These are phyloP conservation scores for Rhinopithecus roxellana DNA, from an alignment of 2,113 vertebrate genomes.

Conservation along the genomic window DNA sequence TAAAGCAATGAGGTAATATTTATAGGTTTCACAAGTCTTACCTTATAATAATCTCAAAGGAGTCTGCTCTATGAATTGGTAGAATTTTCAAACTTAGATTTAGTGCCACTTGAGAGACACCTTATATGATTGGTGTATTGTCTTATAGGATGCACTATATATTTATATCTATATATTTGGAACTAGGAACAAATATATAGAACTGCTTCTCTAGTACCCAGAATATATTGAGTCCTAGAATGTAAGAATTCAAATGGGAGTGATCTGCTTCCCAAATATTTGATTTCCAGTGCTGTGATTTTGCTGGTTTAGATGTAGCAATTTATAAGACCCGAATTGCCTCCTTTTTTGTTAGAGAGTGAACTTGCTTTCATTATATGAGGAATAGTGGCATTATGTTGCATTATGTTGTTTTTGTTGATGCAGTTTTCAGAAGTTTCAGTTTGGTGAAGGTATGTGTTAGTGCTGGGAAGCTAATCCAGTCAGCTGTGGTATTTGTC, in stretches of 20 bases:
- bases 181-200: neutral
- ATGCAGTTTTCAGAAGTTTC: neutral
- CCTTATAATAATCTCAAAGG: neutral
- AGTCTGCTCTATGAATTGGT: neutral
- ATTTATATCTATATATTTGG: neutral
- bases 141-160: neutral
- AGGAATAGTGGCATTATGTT: neutral
- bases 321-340: neutral
- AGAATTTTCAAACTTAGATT: neutral
- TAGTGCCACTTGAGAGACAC: neutral
- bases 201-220: neutral
- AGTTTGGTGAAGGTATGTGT: neutral
- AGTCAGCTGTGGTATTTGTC: neutral
- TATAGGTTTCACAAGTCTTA: neutral
- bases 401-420: neutral
- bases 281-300: neutral
- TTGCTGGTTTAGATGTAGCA: neutral
- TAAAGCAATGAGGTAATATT: neutral
- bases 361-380: neutral
- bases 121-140: neutral
- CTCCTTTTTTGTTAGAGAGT: neutral
- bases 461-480: neutral
- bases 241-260: neutral
- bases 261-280: neutral
- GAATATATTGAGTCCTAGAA: neutral